phyloP scores from a whole-genome alignment of 2,797 vertebrate genomes.

The Halcyon leucocephala region DNA sequence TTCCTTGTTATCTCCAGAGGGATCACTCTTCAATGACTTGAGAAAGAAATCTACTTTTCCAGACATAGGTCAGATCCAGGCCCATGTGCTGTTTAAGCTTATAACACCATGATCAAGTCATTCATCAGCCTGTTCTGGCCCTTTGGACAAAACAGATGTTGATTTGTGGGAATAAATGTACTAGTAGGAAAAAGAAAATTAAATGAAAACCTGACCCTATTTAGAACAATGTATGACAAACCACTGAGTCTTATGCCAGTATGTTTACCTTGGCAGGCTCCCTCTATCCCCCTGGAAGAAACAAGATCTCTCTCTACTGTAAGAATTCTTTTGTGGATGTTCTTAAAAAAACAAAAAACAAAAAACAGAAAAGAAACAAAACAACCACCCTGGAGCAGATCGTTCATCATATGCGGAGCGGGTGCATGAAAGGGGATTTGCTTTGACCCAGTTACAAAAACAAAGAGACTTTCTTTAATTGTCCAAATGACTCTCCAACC shows the following conservation, averaged over 20 bases:
- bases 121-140: neutral
- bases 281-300: neutral
- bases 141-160: neutral
- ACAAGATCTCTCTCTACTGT: neutral
- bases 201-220: slow-evolving; percentile 9
- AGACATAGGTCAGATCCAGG: neutral
- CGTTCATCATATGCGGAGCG: neutral
- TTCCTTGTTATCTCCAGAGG: neutral
- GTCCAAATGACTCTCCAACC: slow-evolving; percentile 20
- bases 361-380: neutral
- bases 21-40: neutral
- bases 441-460: slow-evolving; percentile 60
- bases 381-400: neutral
- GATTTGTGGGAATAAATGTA: neutral
- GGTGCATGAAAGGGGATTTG: slow-evolving; percentile 40
- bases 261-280: slow-evolving; percentile 46
- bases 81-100: neutral
- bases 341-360: neutral
- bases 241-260: neutral
- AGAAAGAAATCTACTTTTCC: neutral
- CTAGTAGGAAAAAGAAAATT: slow-evolving; percentile 4
- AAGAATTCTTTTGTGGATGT: neutral
- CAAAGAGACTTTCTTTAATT: slow-evolving; percentile 44
- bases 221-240: slow-evolving; percentile 26
- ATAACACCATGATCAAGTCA: neutral